These are phyloP conservation scores for Ptiloglossa arizonensis DNA, from an alignment of 1,140 invertebrate genomes.

Conservation along the genomic window DNA sequence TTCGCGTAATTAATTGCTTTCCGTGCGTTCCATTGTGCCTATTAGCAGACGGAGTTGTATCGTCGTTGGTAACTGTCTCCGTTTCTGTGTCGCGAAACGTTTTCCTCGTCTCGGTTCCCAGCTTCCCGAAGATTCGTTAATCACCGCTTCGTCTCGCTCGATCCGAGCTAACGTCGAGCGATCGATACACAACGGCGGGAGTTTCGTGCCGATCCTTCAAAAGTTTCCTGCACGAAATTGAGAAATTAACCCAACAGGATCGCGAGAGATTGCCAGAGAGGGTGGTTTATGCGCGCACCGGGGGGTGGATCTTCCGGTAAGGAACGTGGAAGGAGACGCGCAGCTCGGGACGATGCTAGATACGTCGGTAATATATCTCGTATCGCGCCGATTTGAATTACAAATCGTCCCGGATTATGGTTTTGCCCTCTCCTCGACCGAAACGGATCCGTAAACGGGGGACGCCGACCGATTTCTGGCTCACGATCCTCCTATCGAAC, in stretches of 20 bases:
- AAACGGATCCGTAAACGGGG: background rate
- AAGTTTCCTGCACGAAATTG: slow-evolving; percentile 49
- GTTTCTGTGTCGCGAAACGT: background rate
- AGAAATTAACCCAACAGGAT: slow-evolving; percentile 48
- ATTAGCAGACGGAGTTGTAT: background rate
- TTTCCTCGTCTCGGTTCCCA: too few species aligned
- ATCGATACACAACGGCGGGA: slow-evolving; percentile 15
- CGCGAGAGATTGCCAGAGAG: background rate
- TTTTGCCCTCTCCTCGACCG: background rate
- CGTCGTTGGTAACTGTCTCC: background rate
- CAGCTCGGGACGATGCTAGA: background rate
- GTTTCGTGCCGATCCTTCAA: slow-evolving; percentile 41
- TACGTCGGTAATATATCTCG: slow-evolving; percentile 63
- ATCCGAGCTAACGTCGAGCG: background rate
- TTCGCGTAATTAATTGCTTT: slow-evolving; percentile 16
- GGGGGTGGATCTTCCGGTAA: slow-evolving; percentile 9
- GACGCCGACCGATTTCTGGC: background rate
- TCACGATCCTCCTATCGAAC: background rate
- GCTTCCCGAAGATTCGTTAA: slow-evolving; percentile 26
- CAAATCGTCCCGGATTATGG: slow-evolving; percentile 63
- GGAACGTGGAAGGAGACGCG: slow-evolving; percentile 14
- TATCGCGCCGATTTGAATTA: slow-evolving; percentile 64
- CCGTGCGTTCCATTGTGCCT: background rate
- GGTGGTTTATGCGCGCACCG: slow-evolving; percentile 10
- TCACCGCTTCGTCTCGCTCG: background rate